These are phyloP conservation scores for Chelon labrosus DNA, from an alignment of 2,797 vertebrate species.

Conservation along the genomic window DNA sequence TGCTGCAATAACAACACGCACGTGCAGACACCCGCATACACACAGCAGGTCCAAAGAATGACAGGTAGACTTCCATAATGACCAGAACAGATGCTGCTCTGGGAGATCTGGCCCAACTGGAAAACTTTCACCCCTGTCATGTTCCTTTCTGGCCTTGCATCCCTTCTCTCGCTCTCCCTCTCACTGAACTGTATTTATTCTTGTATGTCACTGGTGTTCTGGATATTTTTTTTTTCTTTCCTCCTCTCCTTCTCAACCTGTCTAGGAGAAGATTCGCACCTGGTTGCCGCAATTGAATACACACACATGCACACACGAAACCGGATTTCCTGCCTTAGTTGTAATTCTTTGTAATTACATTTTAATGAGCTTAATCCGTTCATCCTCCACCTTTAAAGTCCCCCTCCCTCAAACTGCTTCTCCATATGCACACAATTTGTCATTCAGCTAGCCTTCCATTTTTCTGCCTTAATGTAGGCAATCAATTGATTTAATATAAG, in stretches of 20 bases:
- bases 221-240: slow-evolving; percentile 13
- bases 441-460: slow-evolving; percentile 7
- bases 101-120: slow-evolving; percentile 48
- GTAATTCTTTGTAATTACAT: slow-evolving; percentile 53
- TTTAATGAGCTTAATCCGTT: slow-evolving; percentile 57
- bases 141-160: slow-evolving; percentile 41
- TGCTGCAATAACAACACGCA: slow-evolving; percentile 34
- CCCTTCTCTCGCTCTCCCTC: slow-evolving; percentile 24
- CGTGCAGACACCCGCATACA: slow-evolving; percentile 16
- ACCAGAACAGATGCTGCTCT: slow-evolving; percentile 53
- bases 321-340: slow-evolving; percentile 45
- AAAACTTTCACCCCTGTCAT: slow-evolving; percentile 56
- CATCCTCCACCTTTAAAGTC: slow-evolving; percentile 23
- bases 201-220: slow-evolving; percentile 35
- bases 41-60: slow-evolving; percentile 20
- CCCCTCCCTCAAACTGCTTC: background rate
- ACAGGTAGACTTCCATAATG: slow-evolving; percentile 59
- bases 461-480: slow-evolving; percentile 1
- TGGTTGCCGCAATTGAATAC: slow-evolving; percentile 18
- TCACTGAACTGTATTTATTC: slow-evolving; percentile 17
- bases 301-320: slow-evolving; percentile 11
- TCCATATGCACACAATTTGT: slow-evolving; percentile 36
- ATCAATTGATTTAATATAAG: background rate
- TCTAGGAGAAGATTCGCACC: slow-evolving; percentile 45
- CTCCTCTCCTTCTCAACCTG: slow-evolving; percentile 19